Evolutionary conservation across 2,113 vertebrate species (phyloP), one percentile per base, ranked within the genome.

Genomic region (Thymallus thymallus): DNA sequence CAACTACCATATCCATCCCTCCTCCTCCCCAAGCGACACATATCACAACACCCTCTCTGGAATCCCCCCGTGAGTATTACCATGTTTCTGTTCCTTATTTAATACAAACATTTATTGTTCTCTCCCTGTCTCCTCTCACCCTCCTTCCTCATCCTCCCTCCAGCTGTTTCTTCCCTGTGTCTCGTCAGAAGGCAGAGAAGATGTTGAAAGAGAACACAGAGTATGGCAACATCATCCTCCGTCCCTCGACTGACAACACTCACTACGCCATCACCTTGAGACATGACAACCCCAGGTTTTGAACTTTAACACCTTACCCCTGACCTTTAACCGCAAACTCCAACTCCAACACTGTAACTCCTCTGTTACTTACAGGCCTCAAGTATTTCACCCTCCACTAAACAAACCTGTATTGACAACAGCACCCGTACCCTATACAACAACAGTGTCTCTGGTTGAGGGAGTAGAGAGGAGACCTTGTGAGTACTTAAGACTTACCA

Each of bases 81-180:
- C 10, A 3, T 20, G 35, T 41, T 41, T 41, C 35, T 23, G 13
- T 3, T 64, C 4, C 22, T 64, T 4, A 6, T 64, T 26, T 7
- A 12, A 13, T 18, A 3, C 2, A 13, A 3, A 14, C 14, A 24
- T 4, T 2, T 10, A 12, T 41, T 41, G 9, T 41, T 41, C 35
- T 68, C 22, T 23, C 16, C 3, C 14, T 0, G 16, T 66, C 22
- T 18, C 10, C n/a, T 10, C 30, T 46, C 13, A 29, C 10, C 55
- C 26, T 13, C 9, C 7, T 56, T 61, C 48, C 32, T 23, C 32
- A 14, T 56, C 45, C 3, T 66, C 20, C 69, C 58, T 77, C 22
- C 63, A 93, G 92, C 0, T 91, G 91, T 84, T 92, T 90, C 76
- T 84, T 78, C 41, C 58, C 67, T 0, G 86, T 93, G 61, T 84